Base-by-base conservation (phyloP, 2,113 vertebrate genomes). In the Petaurus breviceps region DNA sequence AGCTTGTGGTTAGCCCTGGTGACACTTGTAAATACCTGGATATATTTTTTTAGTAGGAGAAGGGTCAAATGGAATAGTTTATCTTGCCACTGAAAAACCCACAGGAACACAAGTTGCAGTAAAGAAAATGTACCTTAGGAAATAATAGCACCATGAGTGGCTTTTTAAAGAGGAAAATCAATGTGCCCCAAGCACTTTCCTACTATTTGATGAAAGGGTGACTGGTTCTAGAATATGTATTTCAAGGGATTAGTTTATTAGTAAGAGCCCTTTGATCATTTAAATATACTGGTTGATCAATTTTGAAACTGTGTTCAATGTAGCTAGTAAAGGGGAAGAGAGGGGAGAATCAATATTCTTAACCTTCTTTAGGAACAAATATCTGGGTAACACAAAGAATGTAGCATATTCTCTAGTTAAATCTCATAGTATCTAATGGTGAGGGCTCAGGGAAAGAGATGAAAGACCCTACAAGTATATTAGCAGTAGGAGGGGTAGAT, bases 101-200 rank as follows among this genome's bases (percentile, higher is more conserved):
- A 99, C 99, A 0, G 99, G 99, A 26, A 99, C 99, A 97, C 99
- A 99, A 98, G 99, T 99, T 0, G 99, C 99, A 0, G 99, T 99
- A 95, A 99, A 99, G 99, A 99, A 99, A 98, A 99, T 99, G 99
- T 99, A 99, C 98, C 99, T 99, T 95, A 99, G 99, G 95, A 99
- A 99, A 95, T 99, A 99, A 97, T 99, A 99, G 98, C 98, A 49
- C 47, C 47, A 49, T 49, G 47, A 49, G 47, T 49, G 47, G 97
- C 99, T 99, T 96, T 99, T 99, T 94, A 99, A 99, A 28, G 99
- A 99, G 99, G 99, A 99, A 97, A 0, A 19, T 52, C 47, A 26
- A 28, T 95, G 26, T 91, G 68, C 46, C 91, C 1, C 0, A 4
- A 49, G 77, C 52, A 49, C 10, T 54, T 43, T 90, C 90, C 61